A percentile compares a stretch with the other conserved stretches of the same genome.
Conservation (phyloP, 37 sponge, comb jelly and placozoan genomes). For the Hormiphora californensis region DNA sequence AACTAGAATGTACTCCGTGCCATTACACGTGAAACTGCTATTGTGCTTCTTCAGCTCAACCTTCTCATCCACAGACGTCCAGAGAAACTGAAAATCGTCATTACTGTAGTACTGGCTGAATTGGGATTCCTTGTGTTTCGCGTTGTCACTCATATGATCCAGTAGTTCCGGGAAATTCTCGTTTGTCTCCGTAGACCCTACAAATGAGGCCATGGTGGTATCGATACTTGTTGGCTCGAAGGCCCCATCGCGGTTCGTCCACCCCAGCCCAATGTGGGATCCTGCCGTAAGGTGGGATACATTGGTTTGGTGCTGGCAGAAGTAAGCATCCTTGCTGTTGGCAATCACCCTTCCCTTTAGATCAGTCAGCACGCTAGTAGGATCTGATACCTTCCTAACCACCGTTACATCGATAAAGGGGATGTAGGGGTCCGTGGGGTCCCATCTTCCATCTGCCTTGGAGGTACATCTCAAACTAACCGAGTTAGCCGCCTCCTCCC, state of each 20-base stretch:
- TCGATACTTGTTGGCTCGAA: too few species aligned
- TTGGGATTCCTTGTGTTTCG: background rate
- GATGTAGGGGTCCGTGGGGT: background rate
- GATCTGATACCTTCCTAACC: background rate
- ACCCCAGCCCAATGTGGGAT: slow-evolving; percentile 35
- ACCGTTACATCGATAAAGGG: slow-evolving; percentile 42
- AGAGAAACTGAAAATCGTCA: background rate
- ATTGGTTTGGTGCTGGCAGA: background rate
- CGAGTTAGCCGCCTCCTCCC: background rate
- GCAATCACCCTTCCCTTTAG: too few species aligned
- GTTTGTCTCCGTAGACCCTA: background rate
- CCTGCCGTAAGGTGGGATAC: slow-evolving; percentile 13
- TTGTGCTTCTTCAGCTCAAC: slow-evolving; percentile 3
- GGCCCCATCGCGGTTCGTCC: too few species aligned
- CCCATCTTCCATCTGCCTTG: background rate
- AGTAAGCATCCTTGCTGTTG: background rate
- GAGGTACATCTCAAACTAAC: background rate
- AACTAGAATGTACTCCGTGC: background rate
- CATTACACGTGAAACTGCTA: slow-evolving; percentile 17
- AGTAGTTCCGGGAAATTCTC: background rate
- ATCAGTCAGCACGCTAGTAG: too few species aligned
- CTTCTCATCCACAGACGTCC: slow-evolving; percentile 28
- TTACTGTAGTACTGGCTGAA: slow-evolving; percentile 15
- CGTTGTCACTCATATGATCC: background rate
- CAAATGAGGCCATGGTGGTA: background rate